Evolutionary conservation across 2,113 vertebrate genomes (phyloP), one percentile per base, ranked within the genome.

Genomic region (Galemys pyrenaicus): DNA sequence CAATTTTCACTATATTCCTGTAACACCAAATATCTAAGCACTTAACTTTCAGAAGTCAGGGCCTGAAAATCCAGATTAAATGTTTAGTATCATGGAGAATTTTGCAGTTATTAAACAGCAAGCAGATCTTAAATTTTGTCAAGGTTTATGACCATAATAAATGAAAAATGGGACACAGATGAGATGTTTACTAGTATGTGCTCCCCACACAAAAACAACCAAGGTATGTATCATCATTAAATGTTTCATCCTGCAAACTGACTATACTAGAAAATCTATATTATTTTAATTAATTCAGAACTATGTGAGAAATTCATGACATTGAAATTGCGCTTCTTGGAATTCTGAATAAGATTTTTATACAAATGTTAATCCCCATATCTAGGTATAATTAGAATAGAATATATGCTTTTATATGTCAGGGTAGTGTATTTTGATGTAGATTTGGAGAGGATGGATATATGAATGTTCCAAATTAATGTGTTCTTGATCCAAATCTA

Each of bases 101-200:
- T 94, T 74, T 75, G 67, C 5, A 89, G 32, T 91, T 7, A 89
- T 93, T 71, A 9, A 91, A 87, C n/a, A 30, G 56, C 20, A 94
- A 95, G 28, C 20, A 87, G 65, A 81, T 93, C 94, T 97, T 89
- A 96, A 96, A 96, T 92, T 91, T 92, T 41, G 16, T 13, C 16
- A 71, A 91, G 4, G 44, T 96, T 97, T 97, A 93, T 87, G 32
- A 83, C 58, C 28, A 78, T 46, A 96, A 58, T 35, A 95, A 96
- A 89, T 95, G 78, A 96, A 95, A 97, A 95, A 91, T 83, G 22
- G 0, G 4, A 75, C 58, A 88, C 74, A 95, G 87, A 91, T 37
- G 89, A 85, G 64, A 71, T 60, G 0, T 51, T 95, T 92, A 51
- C 4, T 17, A 0, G 7, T 82, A 54, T 96, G 87, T 94, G 3